A percentile compares a stretch with the other conserved stretches of the same genome.
Evolutionary conservation across 2,113 vertebrate genomes (phyloP).

Genomic region (Cryptotis parvus): DNA sequence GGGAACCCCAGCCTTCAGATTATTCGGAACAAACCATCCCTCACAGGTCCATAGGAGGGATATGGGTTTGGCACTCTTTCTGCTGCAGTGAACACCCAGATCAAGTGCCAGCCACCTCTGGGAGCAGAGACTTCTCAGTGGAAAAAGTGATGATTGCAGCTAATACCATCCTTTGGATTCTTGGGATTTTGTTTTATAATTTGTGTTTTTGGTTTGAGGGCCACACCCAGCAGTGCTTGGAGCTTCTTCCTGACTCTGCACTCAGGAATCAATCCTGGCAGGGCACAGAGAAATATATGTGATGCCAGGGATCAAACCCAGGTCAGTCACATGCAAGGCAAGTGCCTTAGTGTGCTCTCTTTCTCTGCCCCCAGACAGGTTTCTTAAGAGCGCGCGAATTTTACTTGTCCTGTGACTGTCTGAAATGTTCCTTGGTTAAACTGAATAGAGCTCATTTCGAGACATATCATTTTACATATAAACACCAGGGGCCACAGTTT

Average conservation of each 20-base stretch:
- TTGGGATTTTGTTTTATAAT: background rate
- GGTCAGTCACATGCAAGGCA: no score
- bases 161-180: background rate
- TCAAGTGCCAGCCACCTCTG: background rate
- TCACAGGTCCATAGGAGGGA: background rate
- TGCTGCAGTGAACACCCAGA: background rate
- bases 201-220: no score
- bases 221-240: no score
- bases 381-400: background rate
- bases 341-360: no score
- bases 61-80: no score
- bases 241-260: no score
- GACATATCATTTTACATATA: background rate
- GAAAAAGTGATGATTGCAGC: no score
- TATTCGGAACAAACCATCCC: background rate
- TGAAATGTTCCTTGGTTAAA: background rate
- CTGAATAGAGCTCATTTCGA: background rate
- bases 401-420: background rate
- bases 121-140: background rate
- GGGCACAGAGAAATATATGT: no score
- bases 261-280: no score
- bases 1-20: background rate
- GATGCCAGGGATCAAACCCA: no score
- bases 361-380: no score
- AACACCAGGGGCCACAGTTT: constrained; percentile 2